Base-by-base conservation (phyloP, 2,113 vertebrate genomes). In the Daboia siamensis region DNA sequence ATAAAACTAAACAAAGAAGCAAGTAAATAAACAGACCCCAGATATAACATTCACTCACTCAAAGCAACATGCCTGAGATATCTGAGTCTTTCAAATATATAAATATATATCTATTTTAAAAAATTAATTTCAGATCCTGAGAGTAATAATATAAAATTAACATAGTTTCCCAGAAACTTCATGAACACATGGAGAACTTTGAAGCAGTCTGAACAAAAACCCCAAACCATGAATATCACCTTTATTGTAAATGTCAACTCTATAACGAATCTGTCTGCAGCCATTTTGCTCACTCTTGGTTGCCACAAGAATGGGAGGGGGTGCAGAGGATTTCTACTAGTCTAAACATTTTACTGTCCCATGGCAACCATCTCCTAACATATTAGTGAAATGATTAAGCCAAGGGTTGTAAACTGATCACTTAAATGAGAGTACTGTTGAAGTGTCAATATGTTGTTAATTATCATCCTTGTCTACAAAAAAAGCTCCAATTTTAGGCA, bases 401-500 rank as follows among this genome's bases (percentile, higher is more conserved):
- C 85, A 51, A 13, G 85, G 12, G 46, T 20, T 80, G 2, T 80
- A 80, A 74, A 80, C 33, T 39, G 69, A 80, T 39, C 69, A 4
- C 48, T n/a, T 54, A 54, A 90, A 23, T 26, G 24, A 86, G n/a
- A 48, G n/a, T n/a, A 59, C 57, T n/a, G 48, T 15, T 80, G 11
- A 84, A 55, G 51, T 80, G 44, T 48, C 21, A 44, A 48, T n/a
- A 64, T 64, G 54, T 15, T 86, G 26, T 1, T 33, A 80, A 55
- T 9, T 54, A 80, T 87, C 4, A 39, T 48, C 8, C 26, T 61
- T 84, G 11, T 59, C 39, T 91, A 1, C 86, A 3, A 91, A 85
- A 57, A 12, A 17, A 26, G 0, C 0, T 0, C 2, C 33, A 5
- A 0, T 39, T 2, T 2, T 57, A 61, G 92, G 86, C 26, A 88